Conservation (phyloP, 2,113 vertebrate species). For the Oriolus oriolus region DNA sequence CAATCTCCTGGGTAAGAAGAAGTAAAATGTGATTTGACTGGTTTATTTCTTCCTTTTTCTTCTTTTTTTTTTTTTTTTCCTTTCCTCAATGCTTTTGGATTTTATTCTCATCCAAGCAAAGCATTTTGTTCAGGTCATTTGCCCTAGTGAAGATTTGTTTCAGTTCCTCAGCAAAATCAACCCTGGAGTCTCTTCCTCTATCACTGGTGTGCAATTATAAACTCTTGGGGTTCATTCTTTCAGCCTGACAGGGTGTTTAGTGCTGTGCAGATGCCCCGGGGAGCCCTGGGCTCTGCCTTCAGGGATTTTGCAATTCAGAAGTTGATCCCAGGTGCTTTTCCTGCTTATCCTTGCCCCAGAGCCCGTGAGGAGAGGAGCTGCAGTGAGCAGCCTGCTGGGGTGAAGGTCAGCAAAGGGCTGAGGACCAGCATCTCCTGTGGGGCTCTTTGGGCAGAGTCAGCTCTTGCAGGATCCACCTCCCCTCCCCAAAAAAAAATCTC, state of each 20-base stretch:
- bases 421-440: neutral
- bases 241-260: neutral
- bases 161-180: neutral
- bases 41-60: slow-evolving; percentile 44
- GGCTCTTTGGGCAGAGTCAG: neutral
- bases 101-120: slow-evolving; percentile 29
- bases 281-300: neutral
- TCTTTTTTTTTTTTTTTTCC: neutral
- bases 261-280: neutral
- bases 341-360: neutral
- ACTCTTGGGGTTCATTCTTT: neutral
- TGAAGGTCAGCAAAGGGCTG: neutral
- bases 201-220: neutral
- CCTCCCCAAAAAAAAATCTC: neutral
- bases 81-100: neutral
- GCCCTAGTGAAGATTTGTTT: neutral
- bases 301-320: neutral
- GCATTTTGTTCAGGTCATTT: slow-evolving; percentile 17
- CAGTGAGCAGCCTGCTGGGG: neutral
- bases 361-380: neutral
- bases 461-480: neutral
- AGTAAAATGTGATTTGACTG: slow-evolving; percentile 55
- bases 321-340: neutral
- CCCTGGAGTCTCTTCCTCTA: neutral
- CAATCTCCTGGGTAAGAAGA: slow-evolving; percentile 65